phyloP scores from a whole-genome alignment of 2,888 invertebrate genomes.

The Kuschelorhynchus macadamiae region DNA sequence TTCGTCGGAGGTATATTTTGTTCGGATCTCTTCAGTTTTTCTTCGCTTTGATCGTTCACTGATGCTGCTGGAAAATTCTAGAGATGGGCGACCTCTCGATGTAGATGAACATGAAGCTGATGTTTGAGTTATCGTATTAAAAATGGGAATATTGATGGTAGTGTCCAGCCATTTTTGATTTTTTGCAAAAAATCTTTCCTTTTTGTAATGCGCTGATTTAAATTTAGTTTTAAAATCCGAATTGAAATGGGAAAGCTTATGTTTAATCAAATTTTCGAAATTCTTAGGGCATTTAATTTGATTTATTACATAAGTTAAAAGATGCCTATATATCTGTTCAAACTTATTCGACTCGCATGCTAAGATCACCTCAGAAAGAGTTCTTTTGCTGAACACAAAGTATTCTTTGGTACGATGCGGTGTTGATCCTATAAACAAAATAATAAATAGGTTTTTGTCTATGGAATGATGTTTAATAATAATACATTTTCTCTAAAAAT shows the following conservation, averaged over 20 bases:
- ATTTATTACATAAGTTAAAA: too few species aligned
- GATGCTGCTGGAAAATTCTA: conserved; percentile 1
- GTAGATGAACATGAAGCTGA: too few species aligned
- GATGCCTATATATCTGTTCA: too few species aligned
- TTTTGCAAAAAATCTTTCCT: conserved; percentile 8
- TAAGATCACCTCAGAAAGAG: too few species aligned
- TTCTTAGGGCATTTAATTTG: neutral
- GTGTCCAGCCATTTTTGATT: conserved; percentile 5
- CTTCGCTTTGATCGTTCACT: conserved; percentile 13
- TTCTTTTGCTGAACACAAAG: too few species aligned
- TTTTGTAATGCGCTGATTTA: conserved; percentile 1
- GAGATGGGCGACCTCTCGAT: conserved; percentile 1
- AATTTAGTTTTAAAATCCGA: conserved; percentile 3
- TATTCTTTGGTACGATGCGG: too few species aligned
- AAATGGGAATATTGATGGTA: neutral
- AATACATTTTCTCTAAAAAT: too few species aligned
- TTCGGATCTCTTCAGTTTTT: conserved; percentile 5
- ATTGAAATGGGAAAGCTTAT: conserved; percentile 7
- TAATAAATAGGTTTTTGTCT: too few species aligned
- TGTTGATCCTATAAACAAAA: too few species aligned
- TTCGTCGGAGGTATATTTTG: neutral
- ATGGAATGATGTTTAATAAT: too few species aligned
- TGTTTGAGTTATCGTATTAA: too few species aligned
- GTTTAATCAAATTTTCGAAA: neutral
- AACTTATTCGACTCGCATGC: too few species aligned